Evolutionary conservation across 1,140 invertebrate genomes (phyloP).

Genomic region (Cydia splendana): DNA sequence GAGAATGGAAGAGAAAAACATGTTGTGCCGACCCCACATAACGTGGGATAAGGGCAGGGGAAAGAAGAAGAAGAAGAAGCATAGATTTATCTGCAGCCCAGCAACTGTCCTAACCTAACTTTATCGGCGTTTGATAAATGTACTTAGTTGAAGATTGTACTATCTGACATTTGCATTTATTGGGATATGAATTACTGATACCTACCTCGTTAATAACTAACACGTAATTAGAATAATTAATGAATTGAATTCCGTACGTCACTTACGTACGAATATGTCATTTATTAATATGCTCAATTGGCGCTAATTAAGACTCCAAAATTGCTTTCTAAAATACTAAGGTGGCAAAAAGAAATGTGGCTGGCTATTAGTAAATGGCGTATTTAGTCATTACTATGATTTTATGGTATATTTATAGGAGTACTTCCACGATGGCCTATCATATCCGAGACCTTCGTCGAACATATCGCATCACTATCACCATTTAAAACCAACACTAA

Average conservation of each 20-base stretch:
- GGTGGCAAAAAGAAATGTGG: neutral
- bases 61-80: no score
- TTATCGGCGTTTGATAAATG: no score
- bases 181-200: no score
- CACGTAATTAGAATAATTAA: neutral
- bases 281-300: neutral
- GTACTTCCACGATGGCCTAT: constrained; percentile 25
- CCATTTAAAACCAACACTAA: constrained; percentile 26
- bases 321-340: neutral
- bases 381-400: neutral
- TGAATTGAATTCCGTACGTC: neutral
- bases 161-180: no score
- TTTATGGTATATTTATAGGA: constrained; percentile 33
- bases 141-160: no score
- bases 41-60: no score
- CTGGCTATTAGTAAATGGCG: neutral
- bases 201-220: neutral
- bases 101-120: no score
- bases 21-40: no score
- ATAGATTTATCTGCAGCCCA: no score
- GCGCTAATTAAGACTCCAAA: neutral
- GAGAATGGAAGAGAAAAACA: no score
- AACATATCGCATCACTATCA: constrained; percentile 31
- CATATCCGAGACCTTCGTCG: constrained; percentile 31
- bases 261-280: neutral